phyloP scores from a whole-genome alignment of 2,113 vertebrate genomes.

The Scomber scombrus region DNA sequence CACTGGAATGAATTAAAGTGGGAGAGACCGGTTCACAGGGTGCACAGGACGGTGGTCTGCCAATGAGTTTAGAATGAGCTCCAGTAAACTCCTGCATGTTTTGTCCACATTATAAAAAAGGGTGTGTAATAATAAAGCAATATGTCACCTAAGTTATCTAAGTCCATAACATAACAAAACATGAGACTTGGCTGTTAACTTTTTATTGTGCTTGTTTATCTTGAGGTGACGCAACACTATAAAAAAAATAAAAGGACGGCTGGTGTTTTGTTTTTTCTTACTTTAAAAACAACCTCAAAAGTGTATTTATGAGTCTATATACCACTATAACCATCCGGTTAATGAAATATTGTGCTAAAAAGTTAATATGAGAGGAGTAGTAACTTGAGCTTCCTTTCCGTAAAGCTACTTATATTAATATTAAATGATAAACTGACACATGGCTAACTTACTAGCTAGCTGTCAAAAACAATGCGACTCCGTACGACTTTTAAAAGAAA shows the following conservation, averaged over 20 bases:
- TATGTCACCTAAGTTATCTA: slow-evolving; percentile 1
- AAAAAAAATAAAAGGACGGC: background rate
- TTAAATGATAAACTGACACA: slow-evolving; percentile 1
- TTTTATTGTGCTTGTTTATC: slow-evolving; percentile 18
- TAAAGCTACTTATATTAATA: slow-evolving; percentile 26
- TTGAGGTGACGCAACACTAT: slow-evolving; percentile 1
- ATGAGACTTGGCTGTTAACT: slow-evolving; percentile 4
- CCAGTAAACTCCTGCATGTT: background rate
- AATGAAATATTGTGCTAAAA: background rate
- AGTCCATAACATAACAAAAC: background rate
- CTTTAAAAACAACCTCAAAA: background rate
- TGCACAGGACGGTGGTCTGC: background rate
- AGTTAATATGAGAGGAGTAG: background rate
- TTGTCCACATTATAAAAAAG: background rate
- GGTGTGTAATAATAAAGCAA: slow-evolving; percentile 12
- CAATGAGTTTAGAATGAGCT: background rate
- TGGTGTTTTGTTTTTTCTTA: background rate
- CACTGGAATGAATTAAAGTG: slow-evolving; percentile 23
- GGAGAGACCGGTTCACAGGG: background rate
- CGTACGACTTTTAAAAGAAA: background rate
- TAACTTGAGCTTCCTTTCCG: background rate
- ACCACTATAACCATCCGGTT: background rate
- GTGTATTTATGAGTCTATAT: background rate
- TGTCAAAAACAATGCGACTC: background rate
- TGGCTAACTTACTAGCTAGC: background rate